These are phyloP conservation scores for Catocala nupta DNA, from an alignment of 2,888 invertebrate genomes.

Conservation along the genomic window DNA sequence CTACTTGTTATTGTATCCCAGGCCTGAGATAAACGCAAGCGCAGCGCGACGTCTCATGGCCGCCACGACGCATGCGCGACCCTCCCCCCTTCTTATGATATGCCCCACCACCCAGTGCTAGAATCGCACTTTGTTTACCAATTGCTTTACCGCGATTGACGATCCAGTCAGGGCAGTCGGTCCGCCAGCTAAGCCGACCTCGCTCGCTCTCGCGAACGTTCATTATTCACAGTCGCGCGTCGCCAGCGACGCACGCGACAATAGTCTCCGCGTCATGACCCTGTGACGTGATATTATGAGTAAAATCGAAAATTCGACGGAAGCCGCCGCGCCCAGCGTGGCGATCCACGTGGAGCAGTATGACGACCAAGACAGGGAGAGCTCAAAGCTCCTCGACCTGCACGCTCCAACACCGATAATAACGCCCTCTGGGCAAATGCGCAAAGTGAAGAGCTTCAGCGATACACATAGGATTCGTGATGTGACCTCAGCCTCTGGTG, in stretches of 20 bases:
- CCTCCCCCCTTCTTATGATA: slow-evolving; percentile 91
- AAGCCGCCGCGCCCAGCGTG: slow-evolving; percentile 79
- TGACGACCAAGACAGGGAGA: slow-evolving; percentile 75
- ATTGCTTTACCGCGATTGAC: slow-evolving; percentile 81
- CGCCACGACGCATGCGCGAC: slow-evolving; percentile 93
- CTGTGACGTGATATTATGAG: slow-evolving; percentile 84
- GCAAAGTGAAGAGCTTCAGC: slow-evolving; percentile 85
- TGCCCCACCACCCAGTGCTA: slow-evolving; percentile 69
- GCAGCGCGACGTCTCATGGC: slow-evolving; percentile 89
- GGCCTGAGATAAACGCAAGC: slow-evolving; percentile 89
- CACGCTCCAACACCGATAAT: slow-evolving; percentile 71
- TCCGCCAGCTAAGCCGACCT: slow-evolving; percentile 91
- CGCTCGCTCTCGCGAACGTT: slow-evolving; percentile 89
- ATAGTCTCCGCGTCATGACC: slow-evolving; percentile 80
- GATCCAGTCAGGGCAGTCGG: slow-evolving; percentile 78
- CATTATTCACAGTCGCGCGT: slow-evolving; percentile 78
- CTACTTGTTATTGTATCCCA: slow-evolving; percentile 27
- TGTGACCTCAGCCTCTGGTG: slow-evolving; percentile 78
- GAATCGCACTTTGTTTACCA: slow-evolving; percentile 84
- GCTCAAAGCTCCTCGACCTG: slow-evolving; percentile 75
- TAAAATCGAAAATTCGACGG: slow-evolving; percentile 78
- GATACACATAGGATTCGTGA: slow-evolving; percentile 83
- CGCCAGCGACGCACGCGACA: slow-evolving; percentile 81
- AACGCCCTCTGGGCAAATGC: slow-evolving; percentile 83
- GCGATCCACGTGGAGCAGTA: slow-evolving; percentile 80